Evolutionary conservation across 2,888 invertebrate genomes (phyloP), one percentile per base, ranked within the genome.

Genomic region (Xiphydria camelus): DNA sequence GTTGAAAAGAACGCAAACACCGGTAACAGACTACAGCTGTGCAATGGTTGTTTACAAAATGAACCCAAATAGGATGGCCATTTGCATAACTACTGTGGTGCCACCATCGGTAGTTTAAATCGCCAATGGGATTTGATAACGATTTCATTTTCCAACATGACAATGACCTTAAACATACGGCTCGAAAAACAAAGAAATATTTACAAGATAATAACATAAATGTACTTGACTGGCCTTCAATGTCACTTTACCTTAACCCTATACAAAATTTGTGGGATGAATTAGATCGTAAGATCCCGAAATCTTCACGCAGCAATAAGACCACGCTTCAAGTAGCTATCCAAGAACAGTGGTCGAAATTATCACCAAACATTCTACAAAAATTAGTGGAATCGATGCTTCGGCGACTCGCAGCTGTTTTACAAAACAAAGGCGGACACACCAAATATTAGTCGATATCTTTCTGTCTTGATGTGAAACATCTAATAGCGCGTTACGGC

Each of bases 61-160:
- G n/a, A n/a, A n/a, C n/a, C n/a, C n/a, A n/a, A n/a, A n/a, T n/a
- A n/a, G n/a, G n/a, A n/a, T n/a, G n/a, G n/a, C n/a, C n/a, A n/a
- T n/a, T n/a, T n/a, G n/a, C n/a, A n/a, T n/a, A n/a, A n/a, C n/a
- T n/a, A n/a, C n/a, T n/a, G n/a, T n/a, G n/a, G n/a, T n/a, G n/a
- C n/a, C n/a, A n/a, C n/a, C n/a, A n/a, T n/a, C n/a, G n/a, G n/a
- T n/a, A n/a, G n/a, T n/a, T n/a, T n/a, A n/a, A n/a, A n/a, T n/a
- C n/a, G n/a, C n/a, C 23, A 23, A 23, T 23, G 23, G 23, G 23
- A 23, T 23, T 38, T 14, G 15, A 20, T n/a, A 5, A 15, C 10
- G 22, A 15, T 14, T 41, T 41, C 35, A 36, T 35, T 7, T 41
- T 41, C 35, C 41, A 40, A 10, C 40, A 40, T 14, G 32, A 40